phyloP scores from a whole-genome alignment of 2,888 invertebrate genomes.

The Eledone cirrhosa region DNA sequence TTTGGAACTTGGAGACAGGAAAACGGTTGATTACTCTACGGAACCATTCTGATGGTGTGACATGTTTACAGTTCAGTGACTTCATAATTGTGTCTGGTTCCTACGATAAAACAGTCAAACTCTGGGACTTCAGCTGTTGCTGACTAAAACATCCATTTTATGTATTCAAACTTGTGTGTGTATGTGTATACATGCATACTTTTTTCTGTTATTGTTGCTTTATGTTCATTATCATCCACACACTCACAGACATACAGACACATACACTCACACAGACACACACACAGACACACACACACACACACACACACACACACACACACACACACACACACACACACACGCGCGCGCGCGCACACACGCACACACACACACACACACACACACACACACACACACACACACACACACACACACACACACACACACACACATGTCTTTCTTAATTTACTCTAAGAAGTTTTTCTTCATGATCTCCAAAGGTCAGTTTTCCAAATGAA shows the following conservation, averaged over 20 bases:
- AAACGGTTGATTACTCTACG: conserved; percentile 68
- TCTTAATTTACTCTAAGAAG: too few relatives aligned
- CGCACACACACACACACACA: neutral
- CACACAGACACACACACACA: neutral
- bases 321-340: neutral
- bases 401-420: too few relatives aligned
- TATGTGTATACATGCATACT: neutral
- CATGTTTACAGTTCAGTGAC: conserved; percentile 71
- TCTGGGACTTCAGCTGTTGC: conserved; percentile 70
- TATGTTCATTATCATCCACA: neutral
- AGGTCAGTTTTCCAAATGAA: too few relatives aligned
- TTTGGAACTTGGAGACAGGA: conserved; percentile 70
- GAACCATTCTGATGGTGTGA: conserved; percentile 71
- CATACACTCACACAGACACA: neutral
- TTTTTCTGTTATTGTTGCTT: neutral
- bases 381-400: too few relatives aligned
- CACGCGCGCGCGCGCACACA: neutral
- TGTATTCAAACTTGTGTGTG: neutral
- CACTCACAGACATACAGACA: neutral
- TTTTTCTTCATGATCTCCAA: too few relatives aligned
- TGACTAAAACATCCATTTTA: conserved; percentile 33
- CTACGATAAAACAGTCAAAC: conserved; percentile 70
- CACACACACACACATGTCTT: too few relatives aligned
- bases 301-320: neutral
- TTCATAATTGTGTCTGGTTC: conserved; percentile 70